phyloP scores from a whole-genome alignment of 1,140 invertebrate species.

The Lucilia sericata region DNA sequence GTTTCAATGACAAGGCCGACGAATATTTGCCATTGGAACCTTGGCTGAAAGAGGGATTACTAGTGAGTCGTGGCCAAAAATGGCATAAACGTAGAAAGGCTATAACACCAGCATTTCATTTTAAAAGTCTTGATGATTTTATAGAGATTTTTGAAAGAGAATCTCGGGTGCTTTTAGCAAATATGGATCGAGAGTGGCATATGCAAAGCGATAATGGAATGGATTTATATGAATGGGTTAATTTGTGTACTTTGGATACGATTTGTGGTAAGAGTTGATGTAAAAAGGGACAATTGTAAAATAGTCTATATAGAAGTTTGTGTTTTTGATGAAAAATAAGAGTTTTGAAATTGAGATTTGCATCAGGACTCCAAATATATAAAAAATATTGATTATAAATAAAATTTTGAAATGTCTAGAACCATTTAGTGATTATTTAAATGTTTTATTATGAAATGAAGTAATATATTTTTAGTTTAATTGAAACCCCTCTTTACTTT shows the following conservation, averaged over 20 bases:
- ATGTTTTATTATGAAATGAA: too few relatives aligned
- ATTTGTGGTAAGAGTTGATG: constrained; percentile 75
- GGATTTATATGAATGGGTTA: constrained; percentile 75
- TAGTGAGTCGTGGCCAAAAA: constrained; percentile 75
- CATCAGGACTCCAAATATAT: too few relatives aligned
- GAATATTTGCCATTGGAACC: constrained; percentile 74
- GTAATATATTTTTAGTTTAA: too few relatives aligned
- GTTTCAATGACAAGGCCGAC: constrained; percentile 56
- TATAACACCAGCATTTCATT: constrained; percentile 89
- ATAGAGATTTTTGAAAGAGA: constrained; percentile 78
- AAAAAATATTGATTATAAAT: too few relatives aligned
- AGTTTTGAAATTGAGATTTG: too few relatives aligned
- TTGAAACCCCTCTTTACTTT: constrained; percentile 52
- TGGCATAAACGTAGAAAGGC: constrained; percentile 86
- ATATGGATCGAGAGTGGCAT: constrained; percentile 67
- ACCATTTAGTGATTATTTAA: too few relatives aligned
- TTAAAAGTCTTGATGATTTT: constrained; percentile 86
- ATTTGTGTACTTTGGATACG: constrained; percentile 78
- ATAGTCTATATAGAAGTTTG: too few relatives aligned
- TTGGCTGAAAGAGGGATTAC: constrained; percentile 80
- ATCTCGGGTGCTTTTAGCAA: constrained; percentile 71
- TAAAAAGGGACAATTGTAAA: too few relatives aligned
- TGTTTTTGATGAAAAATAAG: too few relatives aligned
- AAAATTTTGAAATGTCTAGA: too few relatives aligned
- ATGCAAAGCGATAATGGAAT: constrained; percentile 58